Conservation (phyloP, 2,113 vertebrate genomes). For the Scartelaos histophorus region DNA sequence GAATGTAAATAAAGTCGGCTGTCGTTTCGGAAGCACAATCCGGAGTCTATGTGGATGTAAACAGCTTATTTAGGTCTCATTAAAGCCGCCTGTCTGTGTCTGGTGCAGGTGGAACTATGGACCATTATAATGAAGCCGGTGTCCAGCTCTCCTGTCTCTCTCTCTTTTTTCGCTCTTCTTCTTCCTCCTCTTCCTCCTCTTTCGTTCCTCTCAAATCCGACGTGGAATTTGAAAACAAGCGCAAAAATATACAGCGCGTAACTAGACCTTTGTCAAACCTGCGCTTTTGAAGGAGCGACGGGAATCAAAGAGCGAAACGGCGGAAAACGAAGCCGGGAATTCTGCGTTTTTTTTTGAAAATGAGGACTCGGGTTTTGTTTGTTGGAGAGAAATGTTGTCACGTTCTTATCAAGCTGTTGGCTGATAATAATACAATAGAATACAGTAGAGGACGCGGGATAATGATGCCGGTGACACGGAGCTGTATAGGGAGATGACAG, state of each 20-base stretch:
- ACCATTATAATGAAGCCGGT: slow-evolving; percentile 26
- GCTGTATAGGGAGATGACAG: not conserved
- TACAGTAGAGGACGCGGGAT: not conserved
- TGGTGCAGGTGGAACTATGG: slow-evolving; percentile 4
- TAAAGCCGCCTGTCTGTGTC: slow-evolving; percentile 17
- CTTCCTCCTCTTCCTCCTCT: not conserved
- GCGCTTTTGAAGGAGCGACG: not conserved
- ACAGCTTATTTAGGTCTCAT: slow-evolving; percentile 31
- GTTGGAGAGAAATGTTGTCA: not conserved
- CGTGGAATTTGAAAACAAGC: slow-evolving; percentile 1
- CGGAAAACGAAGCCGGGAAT: not conserved
- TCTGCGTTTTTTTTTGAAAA: not conserved
- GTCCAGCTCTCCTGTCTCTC: not conserved
- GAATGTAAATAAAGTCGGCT: not conserved
- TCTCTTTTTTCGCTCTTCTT: not conserved
- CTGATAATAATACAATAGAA: not conserved
- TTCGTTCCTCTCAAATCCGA: not conserved
- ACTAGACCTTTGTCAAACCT: not conserved
- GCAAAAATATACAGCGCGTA: not conserved
- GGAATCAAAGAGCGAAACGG: not conserved
- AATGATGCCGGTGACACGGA: not conserved
- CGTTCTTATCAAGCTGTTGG: not conserved
- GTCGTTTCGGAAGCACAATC: slow-evolving; percentile 9
- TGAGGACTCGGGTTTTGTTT: not conserved
- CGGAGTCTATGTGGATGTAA: not conserved